Conservation (phyloP, 2,113 vertebrate genomes). For the Myrmecobius fasciatus region DNA sequence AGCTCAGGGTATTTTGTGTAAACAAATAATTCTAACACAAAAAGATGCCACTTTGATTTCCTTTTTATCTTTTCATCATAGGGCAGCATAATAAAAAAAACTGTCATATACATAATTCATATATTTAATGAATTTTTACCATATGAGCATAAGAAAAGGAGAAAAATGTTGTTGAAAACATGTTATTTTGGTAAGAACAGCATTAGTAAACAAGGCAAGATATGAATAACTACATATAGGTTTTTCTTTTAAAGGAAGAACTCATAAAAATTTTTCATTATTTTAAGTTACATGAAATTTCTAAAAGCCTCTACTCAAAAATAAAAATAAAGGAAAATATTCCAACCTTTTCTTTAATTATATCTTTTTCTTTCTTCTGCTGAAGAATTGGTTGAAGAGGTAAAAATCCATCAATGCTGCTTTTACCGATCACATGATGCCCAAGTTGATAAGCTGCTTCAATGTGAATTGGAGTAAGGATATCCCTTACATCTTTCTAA, state of each 20-base stretch:
- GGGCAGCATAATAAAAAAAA: neutral
- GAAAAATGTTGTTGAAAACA: neutral
- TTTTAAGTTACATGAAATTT: conserved; percentile 10
- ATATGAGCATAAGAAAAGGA: conserved; percentile 7
- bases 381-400: conserved; percentile 93
- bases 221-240: neutral
- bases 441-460: conserved; percentile 90
- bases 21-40: neutral
- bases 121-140: conserved; percentile 50
- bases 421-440: conserved; percentile 80
- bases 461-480: conserved; percentile 91
- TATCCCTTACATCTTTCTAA: conserved; percentile 94
- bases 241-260: neutral
- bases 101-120: conserved; percentile 1
- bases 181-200: neutral
- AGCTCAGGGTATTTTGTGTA: neutral
- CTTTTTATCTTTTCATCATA: conserved; percentile 22
- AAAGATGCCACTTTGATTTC: neutral
- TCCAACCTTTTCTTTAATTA: conserved; percentile 89
- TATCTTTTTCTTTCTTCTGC: conserved; percentile 83
- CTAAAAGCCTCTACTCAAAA: neutral
- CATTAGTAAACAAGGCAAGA: neutral
- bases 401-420: conserved; percentile 80
- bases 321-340: conserved; percentile 14
- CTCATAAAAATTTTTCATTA: neutral